Evolutionary conservation across 2,888 invertebrate species (phyloP).

Genomic region (Pseudanteris insignis): DNA sequence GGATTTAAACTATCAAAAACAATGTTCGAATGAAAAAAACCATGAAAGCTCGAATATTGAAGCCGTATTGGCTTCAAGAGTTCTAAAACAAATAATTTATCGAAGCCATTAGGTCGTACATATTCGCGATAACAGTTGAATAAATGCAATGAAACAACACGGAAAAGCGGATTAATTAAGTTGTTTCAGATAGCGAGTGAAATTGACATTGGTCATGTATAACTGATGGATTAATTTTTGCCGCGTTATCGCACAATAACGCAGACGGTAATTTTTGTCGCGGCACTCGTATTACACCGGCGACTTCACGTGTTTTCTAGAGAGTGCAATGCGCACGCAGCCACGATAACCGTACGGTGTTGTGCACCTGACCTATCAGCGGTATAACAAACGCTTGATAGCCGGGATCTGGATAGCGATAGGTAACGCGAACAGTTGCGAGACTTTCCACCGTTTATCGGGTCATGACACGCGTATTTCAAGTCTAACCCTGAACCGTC

Average conservation of each 20-base stretch:
- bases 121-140: not conserved
- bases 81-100: slow-evolving; percentile 3
- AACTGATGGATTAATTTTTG: slow-evolving; percentile 27
- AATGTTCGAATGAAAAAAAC: too few species aligned
- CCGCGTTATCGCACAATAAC: slow-evolving; percentile 18
- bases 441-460: slow-evolving; percentile 19
- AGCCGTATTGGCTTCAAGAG: too few species aligned
- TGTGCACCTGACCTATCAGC: slow-evolving; percentile 9
- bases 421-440: slow-evolving; percentile 16
- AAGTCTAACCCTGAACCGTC: slow-evolving; percentile 16
- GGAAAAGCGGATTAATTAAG: slow-evolving; percentile 30
- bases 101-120: not conserved
- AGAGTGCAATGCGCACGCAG: slow-evolving; percentile 5
- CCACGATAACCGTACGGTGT: slow-evolving; percentile 1
- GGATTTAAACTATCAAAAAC: too few species aligned
- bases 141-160: slow-evolving; percentile 8
- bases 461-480: slow-evolving; percentile 36
- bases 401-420: slow-evolving; percentile 4
- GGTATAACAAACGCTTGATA: slow-evolving; percentile 12
- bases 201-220: slow-evolving; percentile 14
- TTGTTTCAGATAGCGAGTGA: slow-evolving; percentile 8
- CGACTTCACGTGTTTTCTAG: too few species aligned
- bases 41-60: too few species aligned
- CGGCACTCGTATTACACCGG: slow-evolving; percentile 2
- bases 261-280: slow-evolving; percentile 11